Base-by-base conservation (phyloP, 2,888 invertebrate genomes). In the Vannuccia rotundouncinata region DNA sequence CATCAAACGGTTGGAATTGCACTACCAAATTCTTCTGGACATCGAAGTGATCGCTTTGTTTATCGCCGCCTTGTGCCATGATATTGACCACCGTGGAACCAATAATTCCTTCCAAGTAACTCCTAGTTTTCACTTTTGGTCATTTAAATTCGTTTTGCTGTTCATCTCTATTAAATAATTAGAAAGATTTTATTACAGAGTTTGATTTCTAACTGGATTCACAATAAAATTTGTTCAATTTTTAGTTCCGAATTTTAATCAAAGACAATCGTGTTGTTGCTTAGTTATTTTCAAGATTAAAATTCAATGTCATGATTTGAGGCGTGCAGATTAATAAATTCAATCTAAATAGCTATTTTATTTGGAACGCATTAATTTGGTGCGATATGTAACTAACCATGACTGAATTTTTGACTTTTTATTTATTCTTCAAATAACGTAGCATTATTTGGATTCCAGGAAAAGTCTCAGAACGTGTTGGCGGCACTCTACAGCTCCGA, bases 21-120 rank as follows among this genome's bases (percentile, higher is more conserved):
- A 81, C 2, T 30, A 81, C 31, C 27, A 81, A n/a, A n/a, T 25
- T 29, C 81, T 80, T 13, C n/a, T n/a, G 17, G 91, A 92, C 74
- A 87, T 94, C 82, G 93, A 95, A 89, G 91, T 91, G 1, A 89
- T 94, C 73, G 92, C 93, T 83, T 91, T 92, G 83, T 88, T 94
- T 82, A 90, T 93, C 78, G 92, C 94, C 0, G 92, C 92, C 81
- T 88, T 95, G 77, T 92, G 93, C 84, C 94, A 95, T 85, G 94
- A 95, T 85, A 90, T 95, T 80, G 94, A 95, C 86, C 94, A 95
- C 85, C 90, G 94, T 79, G 94, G 94, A 5, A 93, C 93, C 0
- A 93, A 92, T 59, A 94, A 93, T 87, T 91, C 92, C 75, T 94
- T 93, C 86, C 93, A 94, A 87, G 91, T 78, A 25, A 29, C 27